Percentiles rank a stretch among this genome's conserved stretches.
These are phyloP conservation scores for Scaptomyza hsui DNA, from an alignment of 1,140 invertebrate species.

Conservation along the genomic window DNA sequence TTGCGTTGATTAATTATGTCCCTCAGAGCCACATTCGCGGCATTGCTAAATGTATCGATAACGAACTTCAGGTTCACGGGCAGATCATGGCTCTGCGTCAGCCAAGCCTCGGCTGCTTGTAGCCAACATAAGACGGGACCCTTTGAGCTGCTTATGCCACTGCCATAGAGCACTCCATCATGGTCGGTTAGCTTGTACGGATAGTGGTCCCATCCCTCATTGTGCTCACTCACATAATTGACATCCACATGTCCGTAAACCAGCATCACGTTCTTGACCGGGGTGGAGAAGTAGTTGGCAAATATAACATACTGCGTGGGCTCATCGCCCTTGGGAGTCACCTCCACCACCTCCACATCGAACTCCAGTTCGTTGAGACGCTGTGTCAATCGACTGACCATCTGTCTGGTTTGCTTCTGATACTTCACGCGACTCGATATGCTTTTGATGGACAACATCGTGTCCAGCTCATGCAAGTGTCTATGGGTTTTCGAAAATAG, in stretches of 20 bases:
- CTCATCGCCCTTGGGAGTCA: neutral
- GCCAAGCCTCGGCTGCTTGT: constrained; percentile 27
- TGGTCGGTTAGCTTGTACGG: constrained; percentile 28
- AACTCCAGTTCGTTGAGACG: constrained; percentile 24
- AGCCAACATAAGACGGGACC: constrained; percentile 44
- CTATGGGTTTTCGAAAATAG: neutral
- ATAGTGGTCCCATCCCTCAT: constrained; percentile 22
- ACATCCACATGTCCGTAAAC: constrained; percentile 45
- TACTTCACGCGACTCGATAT: neutral
- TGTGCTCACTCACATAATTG: neutral
- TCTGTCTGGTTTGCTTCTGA: neutral
- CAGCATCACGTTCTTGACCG: constrained; percentile 42
- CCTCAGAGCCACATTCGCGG: neutral
- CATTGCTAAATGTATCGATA: constrained; percentile 23
- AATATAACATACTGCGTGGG: constrained; percentile 30
- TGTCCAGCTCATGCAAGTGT: neutral
- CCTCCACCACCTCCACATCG: constrained; percentile 25
- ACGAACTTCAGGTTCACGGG: constrained; percentile 42
- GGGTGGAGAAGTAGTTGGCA: constrained; percentile 42
- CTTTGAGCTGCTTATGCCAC: constrained; percentile 29
- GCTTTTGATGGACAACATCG: constrained; percentile 13
- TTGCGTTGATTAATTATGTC: neutral
- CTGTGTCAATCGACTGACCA: constrained; percentile 26
- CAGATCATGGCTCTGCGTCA: constrained; percentile 13
- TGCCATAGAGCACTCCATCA: constrained; percentile 10